These are phyloP conservation scores for Drosophila anomelani DNA, from an alignment of 2,888 invertebrate species.

Conservation along the genomic window DNA sequence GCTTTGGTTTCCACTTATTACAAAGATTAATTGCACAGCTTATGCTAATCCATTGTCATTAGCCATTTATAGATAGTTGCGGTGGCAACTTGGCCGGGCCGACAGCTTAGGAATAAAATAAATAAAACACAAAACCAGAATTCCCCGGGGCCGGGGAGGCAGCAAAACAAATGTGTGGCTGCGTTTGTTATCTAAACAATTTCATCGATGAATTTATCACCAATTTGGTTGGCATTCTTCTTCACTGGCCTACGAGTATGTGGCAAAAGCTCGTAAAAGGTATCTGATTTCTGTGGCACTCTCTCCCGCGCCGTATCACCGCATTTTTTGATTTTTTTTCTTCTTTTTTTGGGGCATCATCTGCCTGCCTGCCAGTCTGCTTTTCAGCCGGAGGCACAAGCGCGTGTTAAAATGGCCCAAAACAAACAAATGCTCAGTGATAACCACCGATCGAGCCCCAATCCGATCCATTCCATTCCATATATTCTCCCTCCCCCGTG, in stretches of 20 bases:
- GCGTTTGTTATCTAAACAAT: slow-evolving; percentile 55
- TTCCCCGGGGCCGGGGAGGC: not conserved
- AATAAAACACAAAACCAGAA: slow-evolving; percentile 27
- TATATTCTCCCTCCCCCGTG: slow-evolving; percentile 45
- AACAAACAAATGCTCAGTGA: slow-evolving; percentile 73
- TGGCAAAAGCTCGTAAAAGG: slow-evolving; percentile 48
- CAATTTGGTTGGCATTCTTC: slow-evolving; percentile 55
- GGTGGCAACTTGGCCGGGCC: slow-evolving; percentile 60
- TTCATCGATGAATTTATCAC: slow-evolving; percentile 62
- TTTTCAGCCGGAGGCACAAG: slow-evolving; percentile 55
- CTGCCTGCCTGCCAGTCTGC: slow-evolving; percentile 4
- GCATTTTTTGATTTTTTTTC: slow-evolving; percentile 7
- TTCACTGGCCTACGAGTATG: slow-evolving; percentile 33
- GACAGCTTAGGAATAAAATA: slow-evolving; percentile 5
- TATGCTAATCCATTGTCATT: slow-evolving; percentile 81
- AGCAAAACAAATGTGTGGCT: slow-evolving; percentile 28
- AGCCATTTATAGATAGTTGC: slow-evolving; percentile 71
- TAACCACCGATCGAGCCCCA: slow-evolving; percentile 39
- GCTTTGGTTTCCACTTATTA: slow-evolving; percentile 74
- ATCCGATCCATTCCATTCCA: slow-evolving; percentile 36
- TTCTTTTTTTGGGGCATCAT: slow-evolving; percentile 13
- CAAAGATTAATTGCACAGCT: slow-evolving; percentile 77
- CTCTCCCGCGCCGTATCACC: slow-evolving; percentile 22
- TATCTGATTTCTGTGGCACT: slow-evolving; percentile 64
- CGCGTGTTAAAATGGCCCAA: slow-evolving; percentile 75